Evolutionary conservation across 1,140 invertebrate species (phyloP).

Genomic region (Cotesia vestalis): DNA sequence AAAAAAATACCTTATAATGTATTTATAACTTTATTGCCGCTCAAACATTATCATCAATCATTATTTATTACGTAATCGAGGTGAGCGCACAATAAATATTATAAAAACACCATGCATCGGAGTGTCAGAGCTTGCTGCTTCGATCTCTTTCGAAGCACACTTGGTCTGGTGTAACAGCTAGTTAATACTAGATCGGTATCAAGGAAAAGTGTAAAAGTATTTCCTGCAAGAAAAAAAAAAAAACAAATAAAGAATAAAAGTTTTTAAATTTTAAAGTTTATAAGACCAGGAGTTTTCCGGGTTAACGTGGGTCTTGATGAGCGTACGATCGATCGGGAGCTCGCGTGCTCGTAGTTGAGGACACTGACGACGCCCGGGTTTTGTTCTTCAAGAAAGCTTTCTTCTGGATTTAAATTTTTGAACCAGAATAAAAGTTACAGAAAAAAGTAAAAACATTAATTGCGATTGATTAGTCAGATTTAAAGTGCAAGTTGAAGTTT

Average conservation of each 20-base stretch:
- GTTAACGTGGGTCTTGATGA: slow-evolving; percentile 53
- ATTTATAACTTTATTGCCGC: too few relatives aligned
- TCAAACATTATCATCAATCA: too few relatives aligned
- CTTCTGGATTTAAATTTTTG: too few relatives aligned
- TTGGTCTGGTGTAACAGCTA: slow-evolving; percentile 20
- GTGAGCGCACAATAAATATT: background rate
- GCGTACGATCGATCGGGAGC: slow-evolving; percentile 62
- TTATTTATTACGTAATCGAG: background rate
- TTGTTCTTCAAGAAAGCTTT: too few relatives aligned
- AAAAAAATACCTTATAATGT: too few relatives aligned
- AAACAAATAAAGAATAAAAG: slow-evolving; percentile 12
- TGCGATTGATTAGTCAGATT: too few relatives aligned
- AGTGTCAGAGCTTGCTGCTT: slow-evolving; percentile 7
- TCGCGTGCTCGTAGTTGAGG: slow-evolving; percentile 54
- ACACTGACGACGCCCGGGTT: slow-evolving; percentile 50
- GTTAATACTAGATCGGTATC: background rate
- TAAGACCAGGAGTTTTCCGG: slow-evolving; percentile 41
- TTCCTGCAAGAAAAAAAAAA: slow-evolving; percentile 2
- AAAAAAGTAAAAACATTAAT: background rate
- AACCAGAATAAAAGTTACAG: too few relatives aligned
- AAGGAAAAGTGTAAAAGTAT: slow-evolving; percentile 1
- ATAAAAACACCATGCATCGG: slow-evolving; percentile 14
- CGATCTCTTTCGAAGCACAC: slow-evolving; percentile 7
- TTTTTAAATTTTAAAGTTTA: background rate
- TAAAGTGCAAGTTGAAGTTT: slow-evolving; percentile 39